These are phyloP conservation scores for Drosophila nannoptera DNA, from an alignment of 1,140 invertebrate species.

Conservation along the genomic window DNA sequence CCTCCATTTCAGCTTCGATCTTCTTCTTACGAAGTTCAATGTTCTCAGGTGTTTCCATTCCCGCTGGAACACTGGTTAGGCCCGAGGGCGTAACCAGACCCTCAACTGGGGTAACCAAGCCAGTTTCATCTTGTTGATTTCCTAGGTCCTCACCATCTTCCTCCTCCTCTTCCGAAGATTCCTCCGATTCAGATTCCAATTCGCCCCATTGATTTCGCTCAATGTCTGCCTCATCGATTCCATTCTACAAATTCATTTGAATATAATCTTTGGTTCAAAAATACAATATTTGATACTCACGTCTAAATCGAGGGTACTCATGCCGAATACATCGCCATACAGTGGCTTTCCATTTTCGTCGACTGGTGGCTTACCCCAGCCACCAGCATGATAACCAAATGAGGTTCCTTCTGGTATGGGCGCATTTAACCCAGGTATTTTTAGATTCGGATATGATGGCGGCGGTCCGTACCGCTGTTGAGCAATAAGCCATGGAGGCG, in stretches of 20 bases:
- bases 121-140: constrained; percentile 84
- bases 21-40: constrained; percentile 98
- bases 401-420: constrained; percentile 97
- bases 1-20: constrained; percentile 98
- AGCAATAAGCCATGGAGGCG: constrained; percentile 99
- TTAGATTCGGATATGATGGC: constrained; percentile 98
- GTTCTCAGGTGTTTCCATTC: constrained; percentile 98
- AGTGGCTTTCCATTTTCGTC: constrained; percentile 98
- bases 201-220: constrained; percentile 98
- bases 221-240: constrained; percentile 92
- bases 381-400: constrained; percentile 99
- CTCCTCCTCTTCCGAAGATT: constrained; percentile 91
- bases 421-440: constrained; percentile 96
- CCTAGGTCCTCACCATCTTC: constrained; percentile 87
- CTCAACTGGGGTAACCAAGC: constrained; percentile 89
- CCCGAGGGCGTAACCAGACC: constrained; percentile 97
- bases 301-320: constrained; percentile 82
- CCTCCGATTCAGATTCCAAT: constrained; percentile 96
- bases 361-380: constrained; percentile 99
- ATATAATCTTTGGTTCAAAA: neutral
- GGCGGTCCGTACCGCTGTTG: constrained; percentile 99
- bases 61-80: constrained; percentile 95
- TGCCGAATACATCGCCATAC: constrained; percentile 99
- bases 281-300: constrained; percentile 77
- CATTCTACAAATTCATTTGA: constrained; percentile 79